These are phyloP conservation scores for Siniperca undulata DNA, from an alignment of 2,797 vertebrate species.

Conservation along the genomic window DNA sequence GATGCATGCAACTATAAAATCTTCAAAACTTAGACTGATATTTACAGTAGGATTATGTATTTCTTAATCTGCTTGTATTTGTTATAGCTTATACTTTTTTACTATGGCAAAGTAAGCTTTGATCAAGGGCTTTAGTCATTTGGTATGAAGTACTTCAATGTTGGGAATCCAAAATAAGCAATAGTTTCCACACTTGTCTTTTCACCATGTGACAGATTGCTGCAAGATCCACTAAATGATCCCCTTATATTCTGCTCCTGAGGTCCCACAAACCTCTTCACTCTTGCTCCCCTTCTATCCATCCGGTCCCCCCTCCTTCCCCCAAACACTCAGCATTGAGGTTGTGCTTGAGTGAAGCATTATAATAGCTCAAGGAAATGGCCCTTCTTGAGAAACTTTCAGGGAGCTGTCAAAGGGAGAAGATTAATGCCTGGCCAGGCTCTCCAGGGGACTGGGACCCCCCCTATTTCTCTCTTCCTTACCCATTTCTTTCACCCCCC, in stretches of 20 bases:
- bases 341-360: conserved; percentile 87
- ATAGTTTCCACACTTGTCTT: conserved; percentile 26
- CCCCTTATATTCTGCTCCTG: conserved; percentile 54
- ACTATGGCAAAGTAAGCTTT: neutral
- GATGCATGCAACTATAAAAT: conserved; percentile 18
- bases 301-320: conserved; percentile 54
- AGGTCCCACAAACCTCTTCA: conserved; percentile 53
- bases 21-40: neutral
- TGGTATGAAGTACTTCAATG: neutral
- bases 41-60: neutral
- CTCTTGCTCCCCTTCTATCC: conserved; percentile 56
- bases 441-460: conserved; percentile 80
- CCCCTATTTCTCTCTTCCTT: conserved; percentile 64
- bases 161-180: conserved; percentile 29
- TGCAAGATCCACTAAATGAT: conserved; percentile 68
- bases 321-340: conserved; percentile 67
- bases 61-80: neutral
- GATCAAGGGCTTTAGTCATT: neutral
- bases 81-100: neutral
- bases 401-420: conserved; percentile 86
- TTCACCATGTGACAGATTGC: conserved; percentile 45
- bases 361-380: conserved; percentile 89
- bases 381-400: conserved; percentile 87
- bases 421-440: conserved; percentile 85
- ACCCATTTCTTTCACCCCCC: conserved; percentile 54